Percentiles rank a stretch among this genome's conserved stretches.
Evolutionary conservation across 2,888 invertebrate species (phyloP).

Genomic region (Peribatodes rhomboidaria): DNA sequence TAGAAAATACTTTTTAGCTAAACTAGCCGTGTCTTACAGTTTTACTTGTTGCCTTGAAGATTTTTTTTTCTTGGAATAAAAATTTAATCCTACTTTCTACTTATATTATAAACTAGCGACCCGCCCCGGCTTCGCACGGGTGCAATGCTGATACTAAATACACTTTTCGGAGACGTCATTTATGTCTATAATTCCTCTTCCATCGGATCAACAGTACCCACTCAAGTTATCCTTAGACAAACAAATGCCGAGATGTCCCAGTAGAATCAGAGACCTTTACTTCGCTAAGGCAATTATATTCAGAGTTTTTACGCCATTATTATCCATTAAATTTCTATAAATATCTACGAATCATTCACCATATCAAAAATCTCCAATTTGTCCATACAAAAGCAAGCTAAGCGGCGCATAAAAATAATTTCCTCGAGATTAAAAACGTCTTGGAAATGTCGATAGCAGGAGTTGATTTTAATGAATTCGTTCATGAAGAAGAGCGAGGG

Average conservation of each 20-base stretch:
- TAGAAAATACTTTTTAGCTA: slow-evolving; percentile 1
- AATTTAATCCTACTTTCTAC: too few species aligned
- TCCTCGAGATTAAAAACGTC: slow-evolving; percentile 42
- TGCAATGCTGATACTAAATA: too few species aligned
- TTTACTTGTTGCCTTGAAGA: neutral
- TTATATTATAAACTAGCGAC: too few species aligned
- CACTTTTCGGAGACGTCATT: too few species aligned
- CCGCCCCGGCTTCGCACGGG: too few species aligned
- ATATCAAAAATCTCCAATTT: slow-evolving; percentile 24
- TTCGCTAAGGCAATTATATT: too few species aligned
- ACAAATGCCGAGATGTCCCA: too few species aligned
- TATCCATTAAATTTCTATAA: neutral
- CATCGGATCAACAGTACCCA: too few species aligned
- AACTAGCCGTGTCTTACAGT: neutral
- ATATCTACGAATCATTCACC: neutral
- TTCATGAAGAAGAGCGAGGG: slow-evolving; percentile 20
- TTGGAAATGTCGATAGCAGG: slow-evolving; percentile 41
- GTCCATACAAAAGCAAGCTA: slow-evolving; percentile 25
- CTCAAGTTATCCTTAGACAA: too few species aligned
- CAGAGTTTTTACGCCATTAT: neutral
- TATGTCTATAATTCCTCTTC: too few species aligned
- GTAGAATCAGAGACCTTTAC: too few species aligned
- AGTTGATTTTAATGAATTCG: slow-evolving; percentile 32
- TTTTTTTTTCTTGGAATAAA: too few species aligned
- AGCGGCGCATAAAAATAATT: slow-evolving; percentile 34